Evolutionary conservation across 2,113 vertebrate species (phyloP).

Genomic region (Mustelus asterias): DNA sequence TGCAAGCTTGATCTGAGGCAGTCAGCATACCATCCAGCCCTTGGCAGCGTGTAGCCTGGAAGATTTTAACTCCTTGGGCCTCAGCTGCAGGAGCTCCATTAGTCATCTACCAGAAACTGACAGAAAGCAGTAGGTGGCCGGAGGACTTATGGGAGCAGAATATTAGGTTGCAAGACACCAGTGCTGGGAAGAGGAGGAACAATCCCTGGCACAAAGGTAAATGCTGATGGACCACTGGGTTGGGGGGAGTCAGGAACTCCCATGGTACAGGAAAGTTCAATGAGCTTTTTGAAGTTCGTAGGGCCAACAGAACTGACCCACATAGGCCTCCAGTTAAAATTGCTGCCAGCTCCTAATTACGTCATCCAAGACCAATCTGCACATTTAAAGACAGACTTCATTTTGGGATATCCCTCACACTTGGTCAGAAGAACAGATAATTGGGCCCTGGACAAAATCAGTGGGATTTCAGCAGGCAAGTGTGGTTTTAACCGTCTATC

Average conservation of each 20-base stretch:
- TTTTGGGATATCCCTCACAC: not conserved
- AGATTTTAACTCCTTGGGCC: not conserved
- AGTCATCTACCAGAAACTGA: not conserved
- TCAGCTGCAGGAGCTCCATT: not conserved
- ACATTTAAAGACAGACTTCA: not conserved
- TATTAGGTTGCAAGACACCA: not conserved
- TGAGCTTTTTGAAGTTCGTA: not conserved
- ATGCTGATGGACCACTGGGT: not conserved
- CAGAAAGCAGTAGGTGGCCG: not conserved
- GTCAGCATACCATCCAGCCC: not conserved
- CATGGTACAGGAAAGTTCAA: not conserved
- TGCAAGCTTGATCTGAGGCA: too few relatives aligned
- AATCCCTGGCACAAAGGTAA: not conserved
- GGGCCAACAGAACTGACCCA: not conserved
- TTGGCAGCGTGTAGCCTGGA: not conserved
- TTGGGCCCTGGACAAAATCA: not conserved
- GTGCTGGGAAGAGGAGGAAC: not conserved
- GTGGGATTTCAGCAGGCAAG: not conserved
- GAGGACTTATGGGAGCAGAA: not conserved
- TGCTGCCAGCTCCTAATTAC: not conserved
- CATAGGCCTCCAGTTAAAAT: not conserved
- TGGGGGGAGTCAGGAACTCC: not conserved
- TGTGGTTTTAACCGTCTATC: not conserved
- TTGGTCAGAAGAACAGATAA: not conserved
- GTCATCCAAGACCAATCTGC: not conserved